These are phyloP conservation scores for Phania funesta DNA, from an alignment of 2,888 invertebrate genomes.

Conservation along the genomic window DNA sequence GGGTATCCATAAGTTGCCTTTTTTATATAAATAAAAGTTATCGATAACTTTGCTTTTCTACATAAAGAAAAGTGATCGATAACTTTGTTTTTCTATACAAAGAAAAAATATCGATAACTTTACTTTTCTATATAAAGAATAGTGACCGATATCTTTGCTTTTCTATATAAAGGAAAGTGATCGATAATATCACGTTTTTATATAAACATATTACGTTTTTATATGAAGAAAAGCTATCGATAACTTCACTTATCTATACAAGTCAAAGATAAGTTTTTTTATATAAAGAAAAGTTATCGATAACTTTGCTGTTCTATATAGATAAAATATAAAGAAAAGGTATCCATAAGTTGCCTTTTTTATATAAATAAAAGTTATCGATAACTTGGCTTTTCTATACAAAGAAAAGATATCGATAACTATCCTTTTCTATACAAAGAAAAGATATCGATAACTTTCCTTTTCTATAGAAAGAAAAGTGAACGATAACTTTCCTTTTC, in stretches of 20 bases:
- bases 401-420: neutral
- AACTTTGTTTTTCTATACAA: neutral
- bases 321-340: neutral
- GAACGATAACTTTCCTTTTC: neutral
- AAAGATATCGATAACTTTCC: neutral
- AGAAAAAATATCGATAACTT: neutral
- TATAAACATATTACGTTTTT: neutral
- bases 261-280: no score
- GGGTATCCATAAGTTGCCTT: neutral
- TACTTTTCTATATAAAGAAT: neutral
- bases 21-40: neutral
- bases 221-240: neutral
- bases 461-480: neutral
- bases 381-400: neutral
- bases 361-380: neutral
- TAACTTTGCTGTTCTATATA: neutral
- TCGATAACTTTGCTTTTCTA: neutral
- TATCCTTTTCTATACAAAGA: neutral
- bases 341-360: neutral
- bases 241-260: no score
- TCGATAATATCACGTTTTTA: neutral
- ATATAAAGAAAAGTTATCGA: neutral
- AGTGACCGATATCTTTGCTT: neutral
- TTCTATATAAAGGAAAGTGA: neutral
- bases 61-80: neutral